phyloP scores from a whole-genome alignment of 2,797 vertebrate genomes.

The Tragopan temminckii region DNA sequence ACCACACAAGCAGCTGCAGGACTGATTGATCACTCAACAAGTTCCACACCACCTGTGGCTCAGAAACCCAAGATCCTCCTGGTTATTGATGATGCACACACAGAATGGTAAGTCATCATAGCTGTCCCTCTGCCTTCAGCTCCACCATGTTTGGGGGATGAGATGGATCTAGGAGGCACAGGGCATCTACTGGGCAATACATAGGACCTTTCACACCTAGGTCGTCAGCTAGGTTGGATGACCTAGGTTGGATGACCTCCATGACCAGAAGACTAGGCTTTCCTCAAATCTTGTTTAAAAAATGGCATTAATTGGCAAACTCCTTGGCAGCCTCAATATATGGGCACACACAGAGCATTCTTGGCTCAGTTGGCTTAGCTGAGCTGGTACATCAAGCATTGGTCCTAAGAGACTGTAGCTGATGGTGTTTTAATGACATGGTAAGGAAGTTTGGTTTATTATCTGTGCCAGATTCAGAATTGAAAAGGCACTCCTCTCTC shows the following conservation, averaged over 20 bases:
- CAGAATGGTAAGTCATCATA: conserved; percentile 89
- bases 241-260: not conserved
- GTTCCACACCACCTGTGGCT: conserved; percentile 8
- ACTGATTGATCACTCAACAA: conserved; percentile 74
- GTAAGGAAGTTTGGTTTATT: not conserved
- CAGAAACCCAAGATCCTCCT: conserved; percentile 92
- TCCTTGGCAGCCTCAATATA: not conserved
- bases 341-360: not conserved
- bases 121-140: not conserved
- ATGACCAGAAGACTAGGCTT: not conserved
- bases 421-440: not conserved
- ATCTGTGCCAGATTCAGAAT: not conserved
- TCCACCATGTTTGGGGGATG: no score
- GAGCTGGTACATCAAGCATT: not conserved
- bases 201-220: not conserved
- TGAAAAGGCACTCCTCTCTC: not conserved
- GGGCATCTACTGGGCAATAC: fast-evolving
- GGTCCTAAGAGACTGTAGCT: not conserved
- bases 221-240: fast-evolving
- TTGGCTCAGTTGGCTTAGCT: not conserved
- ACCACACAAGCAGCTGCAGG: conserved; percentile 84
- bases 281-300: not conserved
- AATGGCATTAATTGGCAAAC: not conserved
- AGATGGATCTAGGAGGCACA: fast-evolving
- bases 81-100: conserved; percentile 92